Base-by-base conservation (phyloP, 2,113 vertebrate species). In the Poeciliopsis occidentalis region DNA sequence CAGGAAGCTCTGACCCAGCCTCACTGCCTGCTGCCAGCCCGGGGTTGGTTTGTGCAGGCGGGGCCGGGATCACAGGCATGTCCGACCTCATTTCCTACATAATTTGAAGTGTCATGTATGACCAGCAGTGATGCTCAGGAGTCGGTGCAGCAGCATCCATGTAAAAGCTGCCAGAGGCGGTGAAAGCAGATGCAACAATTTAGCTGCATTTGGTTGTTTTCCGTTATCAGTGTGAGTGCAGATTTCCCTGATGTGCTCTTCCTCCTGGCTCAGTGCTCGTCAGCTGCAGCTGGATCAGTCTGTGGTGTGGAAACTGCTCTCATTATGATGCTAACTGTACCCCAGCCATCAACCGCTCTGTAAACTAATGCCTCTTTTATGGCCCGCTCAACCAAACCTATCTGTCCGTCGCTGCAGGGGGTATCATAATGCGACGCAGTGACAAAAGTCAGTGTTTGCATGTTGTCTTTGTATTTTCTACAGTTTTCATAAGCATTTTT, bases 351-450 rank as follows among this genome's bases (percentile, higher is more conserved):
- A 69, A 74, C 70, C 77, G 66, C 73, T 79, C 84, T 78, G 82
- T 88, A 71, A 65, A 73, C 71, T 64, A 62, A 13, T 1, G 34
- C 69, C 74, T 88, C 78, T 69, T 83, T 78, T 82, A 71, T 84
- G 80, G 86, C 79, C 76, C 78, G 79, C 81, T 83, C 64, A 54
- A 70, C 54, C 78, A 80, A 79, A 67, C 66, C 69, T 72, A 68
- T 83, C 76, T 76, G 84, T 86, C 17, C 24, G 2, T 22, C 85
- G 87, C 86, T 87, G 89, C 89, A 88, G 81, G 86, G 85, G 79
- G 81, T 84, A 87, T 85, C 83, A 91, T 78, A 82, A 86, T 87
- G 85, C 79, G 72, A 85, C 79, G 76, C 87, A 81, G 80, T 83
- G 66, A 82, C 12, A 76, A 85, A 78, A 73, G 37, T 74, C 64